Base-by-base conservation (phyloP, 2,888 invertebrate genomes). In the Eupithecia subfuscata region DNA sequence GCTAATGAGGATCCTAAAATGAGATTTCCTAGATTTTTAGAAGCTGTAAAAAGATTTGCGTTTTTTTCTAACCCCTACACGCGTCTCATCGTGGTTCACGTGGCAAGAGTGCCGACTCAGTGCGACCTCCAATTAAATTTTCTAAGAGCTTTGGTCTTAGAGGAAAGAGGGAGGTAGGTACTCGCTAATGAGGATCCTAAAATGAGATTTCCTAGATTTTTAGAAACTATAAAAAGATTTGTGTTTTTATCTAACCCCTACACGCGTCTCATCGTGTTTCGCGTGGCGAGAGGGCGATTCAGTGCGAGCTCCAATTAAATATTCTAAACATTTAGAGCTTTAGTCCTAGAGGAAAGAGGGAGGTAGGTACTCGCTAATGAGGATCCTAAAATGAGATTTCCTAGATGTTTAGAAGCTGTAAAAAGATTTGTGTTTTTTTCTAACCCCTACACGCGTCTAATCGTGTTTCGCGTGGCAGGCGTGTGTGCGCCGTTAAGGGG, bases 401-500 rank as follows among this genome's bases (percentile, higher is more conserved):
- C 60, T 5, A 60, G n/a, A 60, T 25, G 12, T 25, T 6, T 6
- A 6, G 14, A 60, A 60, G 25, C 60, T 25, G 1, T 11, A 56
- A 56, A 2, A 25, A 60, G 60, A 60, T 25, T 60, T n/a, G n/a
- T n/a, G n/a, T 18, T 25, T 25, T 9, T 60, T 60, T 60, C 52
- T 60, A 60, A 60, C 60, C 60, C 60, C 25, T 79, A 82, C 81
- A 84, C 84, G 84, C 79, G 82, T 90, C 91, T 91, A 92, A 92
- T 91, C 90, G 90, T 90, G 91, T 91, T 92, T 92, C 94, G 94
- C 94, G 94, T 94, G 94, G 88, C 94, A 80, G 92, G 87, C 94
- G 94, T 94, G 94, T 93, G 94, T 91, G 91, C 87, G 90, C 92
- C 92, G 93, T 92, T 93, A 92, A 92, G 92, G 52, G 92, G 91